phyloP scores from a whole-genome alignment of 2,797 vertebrate genomes.

The Enteromius treurensis region DNA sequence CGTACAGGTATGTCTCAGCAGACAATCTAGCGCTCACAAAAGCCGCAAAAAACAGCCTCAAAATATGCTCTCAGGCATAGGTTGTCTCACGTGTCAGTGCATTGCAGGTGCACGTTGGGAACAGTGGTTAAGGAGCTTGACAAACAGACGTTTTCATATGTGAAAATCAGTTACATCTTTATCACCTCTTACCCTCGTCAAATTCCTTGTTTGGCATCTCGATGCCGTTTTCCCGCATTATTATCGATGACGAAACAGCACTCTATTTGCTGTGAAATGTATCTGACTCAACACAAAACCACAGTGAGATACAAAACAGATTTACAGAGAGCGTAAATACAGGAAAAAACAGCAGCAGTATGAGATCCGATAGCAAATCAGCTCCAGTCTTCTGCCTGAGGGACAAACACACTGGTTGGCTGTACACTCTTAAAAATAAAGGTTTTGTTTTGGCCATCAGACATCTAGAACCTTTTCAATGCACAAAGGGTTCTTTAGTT shows the following conservation, averaged over 20 bases:
- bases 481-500: not conserved
- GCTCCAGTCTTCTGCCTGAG: slow-evolving; percentile 17
- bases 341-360: slow-evolving; percentile 2
- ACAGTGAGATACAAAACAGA: slow-evolving; percentile 32
- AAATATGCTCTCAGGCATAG: slow-evolving; percentile 21
- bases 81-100: slow-evolving; percentile 20
- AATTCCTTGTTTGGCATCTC: slow-evolving; percentile 11
- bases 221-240: not conserved
- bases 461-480: not conserved
- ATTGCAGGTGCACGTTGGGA: slow-evolving; percentile 54
- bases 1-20: slow-evolving; percentile 54
- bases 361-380: slow-evolving; percentile 24
- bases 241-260: not conserved
- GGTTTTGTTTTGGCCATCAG: not conserved
- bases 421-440: not conserved
- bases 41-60: slow-evolving; percentile 49
- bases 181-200: not conserved
- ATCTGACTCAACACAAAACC: slow-evolving; percentile 38
- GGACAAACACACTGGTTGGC: slow-evolving; percentile 12
- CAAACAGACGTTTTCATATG: slow-evolving; percentile 42
- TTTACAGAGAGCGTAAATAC: slow-evolving; percentile 25
- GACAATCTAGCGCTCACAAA: slow-evolving; percentile 33
- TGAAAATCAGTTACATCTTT: slow-evolving; percentile 28
- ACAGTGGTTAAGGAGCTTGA: slow-evolving; percentile 52
- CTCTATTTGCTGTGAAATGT: slow-evolving; percentile 9